Evolutionary conservation across 2,888 invertebrate species (phyloP), one percentile per base, ranked within the genome.

Genomic region (Agapostemon virescens): DNA sequence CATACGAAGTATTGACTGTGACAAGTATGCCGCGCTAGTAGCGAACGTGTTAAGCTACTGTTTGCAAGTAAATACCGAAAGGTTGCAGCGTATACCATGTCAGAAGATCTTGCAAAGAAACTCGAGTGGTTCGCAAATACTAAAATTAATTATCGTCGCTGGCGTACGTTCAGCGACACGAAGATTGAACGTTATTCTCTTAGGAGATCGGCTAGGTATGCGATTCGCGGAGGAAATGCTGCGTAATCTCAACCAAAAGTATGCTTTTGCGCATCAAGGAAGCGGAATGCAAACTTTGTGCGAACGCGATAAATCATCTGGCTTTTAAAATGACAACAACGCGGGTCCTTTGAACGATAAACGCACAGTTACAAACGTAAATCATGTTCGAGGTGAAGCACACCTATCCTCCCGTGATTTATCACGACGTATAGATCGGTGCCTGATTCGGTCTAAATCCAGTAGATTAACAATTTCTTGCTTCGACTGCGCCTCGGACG

Each of bases 281-380:
- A 68, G 36, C 38, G 15, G 36, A 67, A 73, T 42, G 66, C 52
- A 67, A 77, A 80, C 61, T 45, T 23, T 49, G 15, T n/a, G 9
- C 26, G 0, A 7, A 20, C 3, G 36, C 7, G 55, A 67, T 80
- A 77, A 77, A 80, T 80, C 69, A 66, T 55, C 40, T 33, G 17
- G 9, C 38, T 66, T 42, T 38, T 66, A 66, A 69, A 80, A 73
- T 77, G 73, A 73, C 77, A 73, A 67, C 26, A 33, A 11, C 30
- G 42, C 33, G n/a, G 30, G 69, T 73, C 66, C 49, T 63, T 30
- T 23, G 42, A 20, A 77, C 52, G 77, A 69, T 69, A 69, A 52
- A 63, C 33, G 69, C n/a, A 52, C 52, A 40, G 68, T 72, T 72
- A 30, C 52, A 61, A 49, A 64, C 64, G 64, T 74, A 79, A 75